These are phyloP conservation scores for Drosophila pallidifrons DNA, from an alignment of 1,140 invertebrate genomes.

Conservation along the genomic window DNA sequence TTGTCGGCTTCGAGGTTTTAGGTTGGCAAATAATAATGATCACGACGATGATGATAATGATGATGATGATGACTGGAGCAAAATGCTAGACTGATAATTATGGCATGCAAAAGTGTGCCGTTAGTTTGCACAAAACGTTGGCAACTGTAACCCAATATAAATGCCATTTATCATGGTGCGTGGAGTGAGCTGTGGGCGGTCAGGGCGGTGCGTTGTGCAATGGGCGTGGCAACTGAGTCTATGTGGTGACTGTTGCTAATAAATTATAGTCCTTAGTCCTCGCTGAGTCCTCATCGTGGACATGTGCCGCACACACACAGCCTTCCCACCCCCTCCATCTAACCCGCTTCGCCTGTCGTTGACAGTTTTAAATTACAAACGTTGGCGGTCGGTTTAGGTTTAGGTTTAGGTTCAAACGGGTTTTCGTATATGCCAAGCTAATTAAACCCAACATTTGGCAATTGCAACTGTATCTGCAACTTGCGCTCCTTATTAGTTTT, in stretches of 20 bases:
- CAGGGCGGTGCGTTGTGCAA: conserved; percentile 26
- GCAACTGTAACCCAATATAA: conserved; percentile 80
- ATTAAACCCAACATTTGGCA: conserved; percentile 73
- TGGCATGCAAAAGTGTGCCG: conserved; percentile 69
- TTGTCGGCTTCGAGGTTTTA: conserved; percentile 60
- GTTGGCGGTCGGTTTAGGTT: conserved; percentile 48
- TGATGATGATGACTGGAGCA: conserved; percentile 17
- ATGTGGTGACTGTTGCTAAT: conserved; percentile 78
- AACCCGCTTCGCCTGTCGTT: conserved; percentile 45
- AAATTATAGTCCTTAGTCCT: conserved; percentile 60
- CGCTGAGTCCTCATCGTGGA: conserved; percentile 49
- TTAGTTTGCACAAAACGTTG: conserved; percentile 56
- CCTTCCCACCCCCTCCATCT: too few species aligned
- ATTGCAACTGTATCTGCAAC: conserved; percentile 68
- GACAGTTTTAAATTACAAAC: conserved; percentile 80
- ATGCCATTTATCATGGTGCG: conserved; percentile 79
- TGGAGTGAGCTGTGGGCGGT: neutral
- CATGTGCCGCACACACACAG: conserved; percentile 56
- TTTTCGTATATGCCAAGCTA: conserved; percentile 42
- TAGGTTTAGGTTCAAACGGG: neutral
- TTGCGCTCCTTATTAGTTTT: conserved; percentile 62
- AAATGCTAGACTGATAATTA: conserved; percentile 68
- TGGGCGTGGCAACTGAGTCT: conserved; percentile 36
- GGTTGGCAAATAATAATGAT: neutral
- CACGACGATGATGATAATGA: neutral